phyloP scores from a whole-genome alignment of 2,113 vertebrate genomes.

The Synodontis membranacea region DNA sequence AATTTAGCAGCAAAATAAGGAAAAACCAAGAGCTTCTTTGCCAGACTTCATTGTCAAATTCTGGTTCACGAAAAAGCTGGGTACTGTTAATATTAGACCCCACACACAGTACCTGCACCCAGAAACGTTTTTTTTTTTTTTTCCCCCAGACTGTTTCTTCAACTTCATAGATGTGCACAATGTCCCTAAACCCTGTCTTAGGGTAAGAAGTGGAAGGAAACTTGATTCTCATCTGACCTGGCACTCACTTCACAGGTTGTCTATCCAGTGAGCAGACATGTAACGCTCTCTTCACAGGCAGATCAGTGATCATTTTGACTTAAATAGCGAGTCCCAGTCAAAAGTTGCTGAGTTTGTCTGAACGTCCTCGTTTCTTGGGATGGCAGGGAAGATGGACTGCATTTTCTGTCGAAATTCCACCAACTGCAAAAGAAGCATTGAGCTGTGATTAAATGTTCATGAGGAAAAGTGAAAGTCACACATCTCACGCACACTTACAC shows the following conservation, averaged over 20 bases:
- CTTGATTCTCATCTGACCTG: neutral
- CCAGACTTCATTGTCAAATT: neutral
- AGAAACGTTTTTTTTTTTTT: neutral
- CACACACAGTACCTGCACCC: neutral
- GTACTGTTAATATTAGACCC: neutral
- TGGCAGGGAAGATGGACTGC: conserved; percentile 82
- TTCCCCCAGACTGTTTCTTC: neutral
- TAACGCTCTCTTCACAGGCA: neutral
- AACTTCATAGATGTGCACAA: neutral
- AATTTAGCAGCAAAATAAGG: no score
- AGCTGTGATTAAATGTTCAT: neutral
- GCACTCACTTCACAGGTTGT: no score
- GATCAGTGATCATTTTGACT: conserved; percentile 71
- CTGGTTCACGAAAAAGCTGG: neutral
- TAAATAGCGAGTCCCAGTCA: conserved; percentile 81
- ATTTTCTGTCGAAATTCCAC: conserved; percentile 87
- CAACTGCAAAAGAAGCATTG: conserved; percentile 70
- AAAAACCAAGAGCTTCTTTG: neutral
- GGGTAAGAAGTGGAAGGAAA: neutral
- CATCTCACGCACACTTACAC: conserved; percentile 72
- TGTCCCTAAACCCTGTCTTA: neutral
- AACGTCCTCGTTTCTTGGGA: conserved; percentile 74
- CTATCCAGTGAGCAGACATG: neutral
- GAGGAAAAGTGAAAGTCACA: neutral
- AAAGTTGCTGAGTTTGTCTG: conserved; percentile 57